Base-by-base conservation (phyloP, 2,888 invertebrate genomes). In the Hyposoter dolosus region DNA sequence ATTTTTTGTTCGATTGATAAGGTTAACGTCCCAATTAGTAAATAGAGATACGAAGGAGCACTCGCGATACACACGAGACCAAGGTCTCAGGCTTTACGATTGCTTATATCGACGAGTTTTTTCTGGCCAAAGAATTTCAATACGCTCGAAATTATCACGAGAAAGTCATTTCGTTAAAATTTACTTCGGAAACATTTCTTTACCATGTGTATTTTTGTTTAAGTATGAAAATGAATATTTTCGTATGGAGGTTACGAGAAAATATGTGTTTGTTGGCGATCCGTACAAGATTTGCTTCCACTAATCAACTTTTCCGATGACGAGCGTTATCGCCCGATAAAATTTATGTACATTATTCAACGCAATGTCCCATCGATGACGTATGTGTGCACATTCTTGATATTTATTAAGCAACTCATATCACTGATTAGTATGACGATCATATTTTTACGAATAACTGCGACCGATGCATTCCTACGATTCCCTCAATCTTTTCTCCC, bases 321-420 rank as follows among this genome's bases (percentile, higher is more conserved):
- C 40, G 69, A 1, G 17, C 15, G 32, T 69, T 69, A 69, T 69
- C 69, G 28, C 17, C 32, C 9, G 45, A 47, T 69, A 47, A 69
- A 28, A 28, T 47, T 28, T 28, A 69, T 32, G 32, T 28, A 47
- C 28, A 69, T 69, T 47, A 19, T 47, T 17, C 69, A 32, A 47
- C 28, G 69, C 28, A 45, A 47, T 7, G 23, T 32, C 19, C 28
- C 47, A 69, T 19, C n/a, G 56, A 56, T 78, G 43, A 78, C 23
- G 68, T 68, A 76, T 35, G 32, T 23, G 19, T 75, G 3, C 10
- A 56, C 19, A 19, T 65, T 40, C 53, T 40, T 35, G 23, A 77
- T 66, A 77, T 78, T 68, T 78, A 56, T 78, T 53, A 28, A 68
- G 43, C 68, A 53, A 68, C 35, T 19, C 1, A 40, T 40, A 40